Evolutionary conservation across 2,797 vertebrate genomes (phyloP), one percentile per base, ranked within the genome.

Genomic region (Danio albolineatus): DNA sequence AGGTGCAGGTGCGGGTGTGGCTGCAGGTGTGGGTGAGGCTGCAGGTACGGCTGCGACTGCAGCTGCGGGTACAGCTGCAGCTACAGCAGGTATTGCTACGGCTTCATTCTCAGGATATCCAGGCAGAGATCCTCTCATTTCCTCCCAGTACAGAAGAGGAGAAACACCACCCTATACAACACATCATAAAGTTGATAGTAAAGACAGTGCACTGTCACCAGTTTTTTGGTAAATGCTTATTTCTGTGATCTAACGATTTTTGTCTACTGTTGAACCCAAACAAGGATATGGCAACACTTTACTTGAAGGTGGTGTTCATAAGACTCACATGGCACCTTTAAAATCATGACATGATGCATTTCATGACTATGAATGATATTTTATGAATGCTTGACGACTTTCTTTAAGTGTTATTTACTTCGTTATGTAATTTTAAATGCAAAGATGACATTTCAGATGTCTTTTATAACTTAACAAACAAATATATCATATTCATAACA

Each of bases 121-220:
- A n/a, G 81, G 48, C 3, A 84, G 59, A 79, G 82, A 71, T 81
- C 85, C 87, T 73, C 88, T 89, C 85, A 83, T 90, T 85, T 95
- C 92, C 41, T 93, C 90, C 88, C 90, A 92, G 88, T 94, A 97
- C 51, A 94, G 84, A 83, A 94, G 91, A 0, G 97, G 97, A 85
- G 96, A 95, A 71, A 94, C 89, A 0, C 91, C 91, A 59, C 93
- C 97, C 98, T 99, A 87, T 48, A 12, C 16, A 82, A 41, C 7
- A 62, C 60, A 79, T 28, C 28, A 28, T 28, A 28, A 28, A 28
- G 28, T 28, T 3, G 3, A 28, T 28, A 3, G 28, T 28, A 28
- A 28, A 28, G 28, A 28, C 28, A 28, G 28, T 28, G 28, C 28
- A n/a, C n/a, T n/a, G 13, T 62, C 14, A 17, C n/a, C 49, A 51